A percentile compares a stretch with the other conserved stretches of the same genome.
These are phyloP conservation scores for Oligia latruncula DNA, from an alignment of 2,888 invertebrate genomes.

Conservation along the genomic window DNA sequence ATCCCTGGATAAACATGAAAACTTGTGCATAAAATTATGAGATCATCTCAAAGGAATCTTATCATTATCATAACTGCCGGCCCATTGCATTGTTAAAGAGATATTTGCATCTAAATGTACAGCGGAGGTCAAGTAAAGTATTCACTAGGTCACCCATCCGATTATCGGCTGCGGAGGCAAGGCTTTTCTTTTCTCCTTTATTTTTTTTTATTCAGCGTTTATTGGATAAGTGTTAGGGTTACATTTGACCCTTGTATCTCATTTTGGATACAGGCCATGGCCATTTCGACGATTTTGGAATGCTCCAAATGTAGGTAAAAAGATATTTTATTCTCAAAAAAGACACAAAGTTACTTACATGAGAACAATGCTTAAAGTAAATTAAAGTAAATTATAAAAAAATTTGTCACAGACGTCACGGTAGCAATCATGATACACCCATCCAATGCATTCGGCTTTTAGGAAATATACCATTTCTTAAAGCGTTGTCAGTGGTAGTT, in stretches of 20 bases:
- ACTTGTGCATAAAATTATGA: constrained; percentile 58
- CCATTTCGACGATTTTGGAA: not conserved
- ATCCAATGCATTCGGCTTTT: too few species aligned
- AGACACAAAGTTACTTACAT: too few species aligned
- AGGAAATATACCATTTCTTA: too few species aligned
- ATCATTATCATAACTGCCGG: constrained; percentile 59
- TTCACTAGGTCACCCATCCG: constrained; percentile 54
- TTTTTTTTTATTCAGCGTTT: not conserved
- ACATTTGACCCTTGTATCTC: too few species aligned
- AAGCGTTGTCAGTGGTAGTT: not conserved
- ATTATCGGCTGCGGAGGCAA: constrained; percentile 14
- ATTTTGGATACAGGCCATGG: not conserved
- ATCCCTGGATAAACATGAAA: constrained; percentile 28
- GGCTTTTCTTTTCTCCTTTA: not conserved
- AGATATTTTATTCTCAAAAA: too few species aligned
- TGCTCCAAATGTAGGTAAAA: not conserved
- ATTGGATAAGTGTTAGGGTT: not conserved
- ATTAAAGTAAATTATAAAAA: too few species aligned
- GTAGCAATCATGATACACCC: too few species aligned
- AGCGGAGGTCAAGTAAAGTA: constrained; percentile 54
- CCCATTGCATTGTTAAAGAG: constrained; percentile 59
- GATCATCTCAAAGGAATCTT: constrained; percentile 62
- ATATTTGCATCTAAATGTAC: constrained; percentile 65
- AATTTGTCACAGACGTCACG: too few species aligned
- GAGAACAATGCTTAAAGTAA: too few species aligned